Conservation (phyloP, 2,888 invertebrate genomes). For the Acleris laterana region DNA sequence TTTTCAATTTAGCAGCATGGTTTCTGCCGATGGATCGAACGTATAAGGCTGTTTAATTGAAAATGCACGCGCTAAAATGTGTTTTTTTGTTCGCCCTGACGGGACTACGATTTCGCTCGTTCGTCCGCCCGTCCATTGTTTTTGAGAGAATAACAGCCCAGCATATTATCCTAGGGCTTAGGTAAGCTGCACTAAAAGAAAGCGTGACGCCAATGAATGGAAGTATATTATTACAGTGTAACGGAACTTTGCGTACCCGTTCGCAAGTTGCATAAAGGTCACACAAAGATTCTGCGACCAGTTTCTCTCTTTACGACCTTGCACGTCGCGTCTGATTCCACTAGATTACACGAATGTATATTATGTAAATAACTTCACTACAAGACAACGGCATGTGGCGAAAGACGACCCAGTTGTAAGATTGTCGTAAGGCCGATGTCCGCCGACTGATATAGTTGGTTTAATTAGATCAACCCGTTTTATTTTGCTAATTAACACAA, state of each 20-base stretch:
- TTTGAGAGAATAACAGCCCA: too few species aligned
- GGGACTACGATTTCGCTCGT: too few species aligned
- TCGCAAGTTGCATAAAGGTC: conserved; percentile 29
- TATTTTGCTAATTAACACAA: background rate
- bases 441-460: conserved; percentile 1
- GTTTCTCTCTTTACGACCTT: conserved; percentile 47
- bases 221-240: too few species aligned
- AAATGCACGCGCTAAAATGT: too few species aligned
- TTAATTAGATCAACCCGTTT: background rate
- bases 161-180: too few species aligned
- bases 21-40: too few species aligned
- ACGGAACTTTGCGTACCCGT: background rate
- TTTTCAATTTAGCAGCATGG: too few species aligned
- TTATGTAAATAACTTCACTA: conserved; percentile 33
- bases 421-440: conserved; percentile 5
- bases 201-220: too few species aligned
- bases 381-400: conserved; percentile 13
- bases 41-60: too few species aligned
- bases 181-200: too few species aligned
- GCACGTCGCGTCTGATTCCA: conserved; percentile 38
- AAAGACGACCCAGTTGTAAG: conserved; percentile 24
- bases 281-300: conserved; percentile 31
- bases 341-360: conserved; percentile 16
- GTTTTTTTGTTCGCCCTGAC: too few species aligned
- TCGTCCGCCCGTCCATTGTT: too few species aligned